Percentiles rank a stretch among this genome's conserved stretches.
Conservation (phyloP, 2,113 vertebrate genomes). For the Oophaga pumilio region DNA sequence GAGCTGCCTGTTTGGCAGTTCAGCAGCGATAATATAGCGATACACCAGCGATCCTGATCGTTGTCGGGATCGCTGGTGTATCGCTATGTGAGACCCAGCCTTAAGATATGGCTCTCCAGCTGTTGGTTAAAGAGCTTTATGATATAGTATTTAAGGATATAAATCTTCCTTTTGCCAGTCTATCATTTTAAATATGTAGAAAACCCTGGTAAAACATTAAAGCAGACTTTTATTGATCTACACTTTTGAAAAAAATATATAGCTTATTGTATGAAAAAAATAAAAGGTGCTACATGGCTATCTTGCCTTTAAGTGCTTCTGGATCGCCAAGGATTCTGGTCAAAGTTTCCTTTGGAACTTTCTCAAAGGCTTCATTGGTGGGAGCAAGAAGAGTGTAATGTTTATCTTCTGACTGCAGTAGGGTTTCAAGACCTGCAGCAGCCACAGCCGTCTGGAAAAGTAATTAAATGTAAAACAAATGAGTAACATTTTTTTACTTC, state of each 20-base stretch:
- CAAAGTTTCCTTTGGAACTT: constrained; percentile 87
- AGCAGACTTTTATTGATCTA: background rate
- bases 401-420: constrained; percentile 81
- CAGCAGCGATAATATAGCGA: too few species aligned
- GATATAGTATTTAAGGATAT: background rate
- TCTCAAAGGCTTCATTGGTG: constrained; percentile 93
- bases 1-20: too few species aligned
- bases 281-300: background rate
- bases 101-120: too few species aligned
- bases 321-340: constrained; percentile 93
- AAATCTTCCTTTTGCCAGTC: too few species aligned
- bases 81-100: too few species aligned
- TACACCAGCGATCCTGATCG: too few species aligned
- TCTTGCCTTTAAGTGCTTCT: constrained; percentile 85
- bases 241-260: background rate
- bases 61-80: too few species aligned
- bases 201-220: background rate
- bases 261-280: background rate
- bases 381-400: constrained; percentile 93
- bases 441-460: constrained; percentile 83
- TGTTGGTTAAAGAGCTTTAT: background rate
- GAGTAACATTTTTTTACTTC: background rate
- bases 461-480: background rate
- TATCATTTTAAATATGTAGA: too few species aligned
- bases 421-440: constrained; percentile 82